Conservation (phyloP, 2,888 invertebrate species). For the Cheilosia grossa region DNA sequence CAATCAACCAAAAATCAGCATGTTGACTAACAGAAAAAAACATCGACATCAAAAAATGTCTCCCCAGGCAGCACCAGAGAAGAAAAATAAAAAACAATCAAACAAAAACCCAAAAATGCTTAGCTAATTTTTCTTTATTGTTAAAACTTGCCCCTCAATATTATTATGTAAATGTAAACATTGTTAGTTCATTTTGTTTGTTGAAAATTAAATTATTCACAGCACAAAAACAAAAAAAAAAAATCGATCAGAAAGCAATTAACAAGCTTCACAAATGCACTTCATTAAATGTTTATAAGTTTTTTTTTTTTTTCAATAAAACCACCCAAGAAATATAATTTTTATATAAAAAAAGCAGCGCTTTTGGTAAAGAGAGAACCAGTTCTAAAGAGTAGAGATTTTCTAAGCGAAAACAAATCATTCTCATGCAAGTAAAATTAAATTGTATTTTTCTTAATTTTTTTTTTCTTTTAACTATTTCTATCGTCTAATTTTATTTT, state of each 20-base stretch:
- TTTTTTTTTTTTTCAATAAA: constrained; percentile 22
- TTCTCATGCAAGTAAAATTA: constrained; percentile 38
- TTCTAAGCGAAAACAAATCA: constrained; percentile 26
- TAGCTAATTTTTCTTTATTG: constrained; percentile 18
- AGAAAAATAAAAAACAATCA: constrained; percentile 4
- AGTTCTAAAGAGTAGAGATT: constrained; percentile 1
- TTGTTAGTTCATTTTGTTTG: constrained; percentile 62
- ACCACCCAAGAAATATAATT: constrained; percentile 22
- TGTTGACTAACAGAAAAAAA: constrained; percentile 43
- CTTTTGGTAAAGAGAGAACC: constrained; percentile 42
- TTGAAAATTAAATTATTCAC: constrained; percentile 59
- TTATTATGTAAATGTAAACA: constrained; percentile 32
- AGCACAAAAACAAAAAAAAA: constrained; percentile 36
- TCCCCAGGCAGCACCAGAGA: neutral
- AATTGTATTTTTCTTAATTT: constrained; percentile 72
- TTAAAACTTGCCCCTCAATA: constrained; percentile 49
- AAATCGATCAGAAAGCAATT: neutral
- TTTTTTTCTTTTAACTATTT: constrained; percentile 38
- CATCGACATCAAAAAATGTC: neutral
- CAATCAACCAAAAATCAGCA: constrained; percentile 55
- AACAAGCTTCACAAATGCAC: constrained; percentile 50
- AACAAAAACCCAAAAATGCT: neutral
- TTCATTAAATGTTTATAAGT: constrained; percentile 58
- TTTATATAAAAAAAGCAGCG: constrained; percentile 62
- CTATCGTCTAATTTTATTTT: constrained; percentile 50